Percentiles rank a stretch among this genome's conserved stretches.
phyloP scores from a whole-genome alignment of 1,140 invertebrate species.

The Magallana angulata region DNA sequence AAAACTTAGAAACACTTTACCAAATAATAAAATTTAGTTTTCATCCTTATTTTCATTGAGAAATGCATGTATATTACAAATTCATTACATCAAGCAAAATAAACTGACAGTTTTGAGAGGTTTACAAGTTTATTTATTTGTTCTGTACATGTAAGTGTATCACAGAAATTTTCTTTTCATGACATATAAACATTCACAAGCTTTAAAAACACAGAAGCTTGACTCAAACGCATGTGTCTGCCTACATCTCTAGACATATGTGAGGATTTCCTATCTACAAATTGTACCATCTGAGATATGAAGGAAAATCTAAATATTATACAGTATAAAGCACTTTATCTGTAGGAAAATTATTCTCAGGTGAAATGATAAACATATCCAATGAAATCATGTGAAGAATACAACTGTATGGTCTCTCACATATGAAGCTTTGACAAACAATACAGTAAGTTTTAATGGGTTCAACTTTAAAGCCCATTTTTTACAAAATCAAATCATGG shows the following conservation, averaged over 20 bases:
- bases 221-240: background rate
- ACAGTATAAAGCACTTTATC: background rate
- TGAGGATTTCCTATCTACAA: too few species aligned
- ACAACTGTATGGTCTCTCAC: background rate
- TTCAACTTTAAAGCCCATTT: too few species aligned
- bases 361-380: conserved; percentile 1
- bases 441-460: too few species aligned
- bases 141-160: background rate
- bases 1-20: background rate
- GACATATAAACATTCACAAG: background rate
- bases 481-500: too few species aligned
- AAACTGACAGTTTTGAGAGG: background rate
- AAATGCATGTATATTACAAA: background rate
- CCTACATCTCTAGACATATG: background rate
- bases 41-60: background rate
- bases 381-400: background rate
- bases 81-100: background rate
- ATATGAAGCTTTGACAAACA: too few species aligned
- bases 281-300: background rate
- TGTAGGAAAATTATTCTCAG: background rate
- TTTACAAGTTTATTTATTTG: background rate
- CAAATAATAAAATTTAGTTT: background rate
- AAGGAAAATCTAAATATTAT: background rate
- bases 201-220: background rate
- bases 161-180: conserved; percentile 10